Percentiles rank a stretch among this genome's conserved stretches.
These are phyloP conservation scores for Drosophila eugracilis DNA, from an alignment of 1,140 invertebrate species.

Conservation along the genomic window DNA sequence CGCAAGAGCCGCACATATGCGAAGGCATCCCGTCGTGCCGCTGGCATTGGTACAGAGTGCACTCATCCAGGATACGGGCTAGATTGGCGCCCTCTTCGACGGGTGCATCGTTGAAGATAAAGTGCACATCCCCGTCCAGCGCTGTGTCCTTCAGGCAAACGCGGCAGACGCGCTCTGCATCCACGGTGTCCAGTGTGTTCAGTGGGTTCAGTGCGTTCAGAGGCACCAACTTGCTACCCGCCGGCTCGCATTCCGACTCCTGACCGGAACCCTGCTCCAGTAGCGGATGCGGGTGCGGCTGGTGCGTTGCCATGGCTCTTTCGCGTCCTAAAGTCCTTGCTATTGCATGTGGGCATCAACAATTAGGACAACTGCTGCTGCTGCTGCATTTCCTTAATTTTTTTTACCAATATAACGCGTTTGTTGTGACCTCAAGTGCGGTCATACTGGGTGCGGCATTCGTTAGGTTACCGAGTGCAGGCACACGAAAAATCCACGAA, in stretches of 20 bases:
- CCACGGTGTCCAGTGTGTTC: constrained; percentile 28
- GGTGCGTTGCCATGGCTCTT: constrained; percentile 34
- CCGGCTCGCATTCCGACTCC: constrained; percentile 10
- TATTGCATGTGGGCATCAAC: constrained; percentile 28
- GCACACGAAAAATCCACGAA: constrained; percentile 7
- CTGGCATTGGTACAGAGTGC: constrained; percentile 67
- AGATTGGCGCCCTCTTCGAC: constrained; percentile 63
- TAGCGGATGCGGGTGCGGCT: constrained; percentile 5
- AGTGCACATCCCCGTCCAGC: constrained; percentile 54
- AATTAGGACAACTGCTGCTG: constrained; percentile 31
- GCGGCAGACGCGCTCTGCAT: constrained; percentile 70
- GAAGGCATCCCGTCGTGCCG: constrained; percentile 65
- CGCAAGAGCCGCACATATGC: constrained; percentile 68
- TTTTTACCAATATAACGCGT: constrained; percentile 34
- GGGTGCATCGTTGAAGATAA: constrained; percentile 72
- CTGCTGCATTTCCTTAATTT: constrained; percentile 34
- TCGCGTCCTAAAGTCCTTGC: constrained; percentile 2
- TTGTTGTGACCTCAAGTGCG: constrained; percentile 18
- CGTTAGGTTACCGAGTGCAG: background rate
- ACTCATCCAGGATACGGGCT: constrained; percentile 72
- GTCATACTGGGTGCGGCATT: constrained; percentile 28
- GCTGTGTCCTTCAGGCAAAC: constrained; percentile 66
- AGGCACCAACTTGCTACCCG: background rate
- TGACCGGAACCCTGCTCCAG: constrained; percentile 5
- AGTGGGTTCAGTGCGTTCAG: constrained; percentile 1